These are phyloP conservation scores for Drosophila equinoxialis DNA, from an alignment of 1,140 invertebrate species.

Conservation along the genomic window DNA sequence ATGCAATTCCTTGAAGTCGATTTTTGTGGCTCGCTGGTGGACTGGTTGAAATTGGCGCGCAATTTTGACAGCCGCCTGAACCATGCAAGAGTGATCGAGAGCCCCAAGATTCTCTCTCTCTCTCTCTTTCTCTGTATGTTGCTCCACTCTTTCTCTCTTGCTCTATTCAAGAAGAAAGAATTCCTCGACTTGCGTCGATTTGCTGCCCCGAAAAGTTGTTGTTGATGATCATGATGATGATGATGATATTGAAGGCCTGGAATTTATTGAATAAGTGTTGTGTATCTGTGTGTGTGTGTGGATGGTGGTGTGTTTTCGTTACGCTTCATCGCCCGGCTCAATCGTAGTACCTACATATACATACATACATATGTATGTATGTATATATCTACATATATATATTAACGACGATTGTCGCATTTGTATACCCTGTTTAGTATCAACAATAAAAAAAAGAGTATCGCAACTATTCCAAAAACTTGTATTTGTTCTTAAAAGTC, in stretches of 20 bases:
- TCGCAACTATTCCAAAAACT: neutral
- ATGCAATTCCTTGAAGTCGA: slow-evolving; percentile 78
- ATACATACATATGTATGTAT: no score
- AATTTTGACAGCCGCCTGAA: slow-evolving; percentile 40
- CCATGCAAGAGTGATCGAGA: slow-evolving; percentile 35
- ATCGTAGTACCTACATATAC: slow-evolving; percentile 37
- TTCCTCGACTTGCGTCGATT: slow-evolving; percentile 28
- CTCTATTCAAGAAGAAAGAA: slow-evolving; percentile 51
- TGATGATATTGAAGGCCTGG: slow-evolving; percentile 46
- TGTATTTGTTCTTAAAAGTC: neutral
- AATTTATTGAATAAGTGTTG: slow-evolving; percentile 60
- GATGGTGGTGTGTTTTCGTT: slow-evolving; percentile 59
- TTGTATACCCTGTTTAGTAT: slow-evolving; percentile 13
- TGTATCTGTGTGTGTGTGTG: slow-evolving; percentile 13
- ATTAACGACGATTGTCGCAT: slow-evolving; percentile 42
- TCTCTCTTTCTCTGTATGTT: neutral
- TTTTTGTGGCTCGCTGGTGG: slow-evolving; percentile 50
- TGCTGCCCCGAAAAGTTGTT: slow-evolving; percentile 40
- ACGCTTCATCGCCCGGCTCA: slow-evolving; percentile 67
- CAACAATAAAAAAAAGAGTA: slow-evolving; percentile 2
- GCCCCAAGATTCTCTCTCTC: slow-evolving; percentile 45
- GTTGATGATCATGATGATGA: slow-evolving; percentile 38
- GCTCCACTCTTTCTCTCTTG: neutral
- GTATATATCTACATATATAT: neutral
- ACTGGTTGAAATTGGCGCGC: slow-evolving; percentile 74